Percentiles rank a stretch among this genome's conserved stretches.
Conservation (phyloP, 2,888 invertebrate genomes). For the Lordiphosa andalusiaca region DNA sequence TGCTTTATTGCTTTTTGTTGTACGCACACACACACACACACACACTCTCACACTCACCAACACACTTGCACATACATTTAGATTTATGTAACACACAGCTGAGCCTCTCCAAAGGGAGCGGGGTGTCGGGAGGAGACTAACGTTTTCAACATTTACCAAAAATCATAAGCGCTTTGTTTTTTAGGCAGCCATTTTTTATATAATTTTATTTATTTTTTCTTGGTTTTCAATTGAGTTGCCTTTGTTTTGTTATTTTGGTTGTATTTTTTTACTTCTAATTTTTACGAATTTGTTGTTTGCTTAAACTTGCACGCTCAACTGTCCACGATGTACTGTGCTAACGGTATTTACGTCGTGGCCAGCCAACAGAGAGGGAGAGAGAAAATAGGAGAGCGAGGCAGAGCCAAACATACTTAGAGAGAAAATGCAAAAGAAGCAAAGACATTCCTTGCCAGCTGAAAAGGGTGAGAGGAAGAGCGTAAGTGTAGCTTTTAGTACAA, state of each 20-base stretch:
- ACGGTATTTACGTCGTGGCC: conserved; percentile 55
- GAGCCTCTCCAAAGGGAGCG: conserved; percentile 18
- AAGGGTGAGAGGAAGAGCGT: too few species aligned
- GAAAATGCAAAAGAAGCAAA: too few species aligned
- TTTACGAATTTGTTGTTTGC: conserved; percentile 24
- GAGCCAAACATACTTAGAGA: background rate
- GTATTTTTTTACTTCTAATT: conserved; percentile 26
- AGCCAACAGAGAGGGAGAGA: conserved; percentile 18
- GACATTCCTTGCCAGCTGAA: too few species aligned
- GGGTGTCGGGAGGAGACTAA: conserved; percentile 5
- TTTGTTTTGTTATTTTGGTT: conserved; percentile 16
- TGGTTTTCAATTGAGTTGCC: conserved; percentile 17
- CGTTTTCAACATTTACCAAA: background rate
- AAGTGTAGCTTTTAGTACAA: too few species aligned
- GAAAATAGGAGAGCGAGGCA: conserved; percentile 16
- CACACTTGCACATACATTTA: conserved; percentile 32
- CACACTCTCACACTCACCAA: conserved; percentile 30
- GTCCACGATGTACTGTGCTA: conserved; percentile 73
- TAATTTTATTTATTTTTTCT: conserved; percentile 13
- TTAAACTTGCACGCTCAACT: conserved; percentile 68
- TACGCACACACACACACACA: conserved; percentile 18
- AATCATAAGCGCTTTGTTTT: conserved; percentile 14
- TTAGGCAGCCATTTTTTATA: conserved; percentile 41
- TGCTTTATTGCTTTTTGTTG: conserved; percentile 15
- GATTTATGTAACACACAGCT: conserved; percentile 68